A percentile compares a stretch with the other conserved stretches of the same genome.
These are phyloP conservation scores for Patella caerulea DNA, from an alignment of 2,888 invertebrate genomes.

Conservation along the genomic window DNA sequence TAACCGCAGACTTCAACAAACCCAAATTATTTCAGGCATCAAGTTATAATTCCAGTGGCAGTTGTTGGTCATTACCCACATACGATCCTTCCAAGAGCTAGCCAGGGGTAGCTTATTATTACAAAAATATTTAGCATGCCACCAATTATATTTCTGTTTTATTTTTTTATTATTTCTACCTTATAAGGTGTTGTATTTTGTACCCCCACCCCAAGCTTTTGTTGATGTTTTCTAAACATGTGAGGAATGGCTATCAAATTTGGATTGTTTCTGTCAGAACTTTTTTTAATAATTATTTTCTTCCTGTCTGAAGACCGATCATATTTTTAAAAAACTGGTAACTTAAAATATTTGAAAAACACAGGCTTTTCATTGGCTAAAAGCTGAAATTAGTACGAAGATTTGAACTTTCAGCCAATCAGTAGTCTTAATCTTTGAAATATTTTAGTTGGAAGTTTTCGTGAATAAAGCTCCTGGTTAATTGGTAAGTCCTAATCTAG, in stretches of 20 bases:
- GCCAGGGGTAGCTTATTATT: slow-evolving; percentile 15
- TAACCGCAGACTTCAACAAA: no score
- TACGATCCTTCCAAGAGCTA: slow-evolving; percentile 45
- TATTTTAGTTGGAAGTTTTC: no score
- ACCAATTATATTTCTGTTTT: neutral
- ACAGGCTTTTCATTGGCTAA: no score
- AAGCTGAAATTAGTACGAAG: no score
- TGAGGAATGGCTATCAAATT: neutral
- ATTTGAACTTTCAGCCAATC: no score
- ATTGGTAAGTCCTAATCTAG: no score
- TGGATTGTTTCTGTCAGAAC: neutral
- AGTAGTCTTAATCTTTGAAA: no score
- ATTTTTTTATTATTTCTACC: neutral
- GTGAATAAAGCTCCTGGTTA: no score
- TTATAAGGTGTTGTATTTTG: neutral
- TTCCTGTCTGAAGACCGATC: no score
- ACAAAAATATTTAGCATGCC: neutral
- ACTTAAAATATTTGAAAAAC: no score
- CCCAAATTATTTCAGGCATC: slow-evolving; percentile 2
- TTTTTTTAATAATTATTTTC: neutral
- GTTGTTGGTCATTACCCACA: slow-evolving; percentile 44
- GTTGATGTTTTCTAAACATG: neutral
- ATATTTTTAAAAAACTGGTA: no score
- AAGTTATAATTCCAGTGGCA: slow-evolving; percentile 35
- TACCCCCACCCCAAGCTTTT: neutral